Evolutionary conservation across 2,113 vertebrate genomes (phyloP).

Genomic region (Phyllostomus hastatus): DNA sequence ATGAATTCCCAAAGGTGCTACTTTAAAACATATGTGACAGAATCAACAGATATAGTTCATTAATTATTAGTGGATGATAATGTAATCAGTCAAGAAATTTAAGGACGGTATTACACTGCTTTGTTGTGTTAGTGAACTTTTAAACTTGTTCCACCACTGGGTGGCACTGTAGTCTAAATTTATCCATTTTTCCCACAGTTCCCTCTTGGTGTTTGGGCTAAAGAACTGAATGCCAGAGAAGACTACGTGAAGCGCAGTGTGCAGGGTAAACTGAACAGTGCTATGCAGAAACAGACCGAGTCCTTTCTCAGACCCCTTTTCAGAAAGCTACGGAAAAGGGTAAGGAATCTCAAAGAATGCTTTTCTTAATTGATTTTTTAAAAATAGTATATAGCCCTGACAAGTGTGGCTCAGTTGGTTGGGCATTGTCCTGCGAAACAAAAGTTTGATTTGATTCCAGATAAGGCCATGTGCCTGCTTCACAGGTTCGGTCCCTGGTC

Average conservation of each 20-base stretch:
- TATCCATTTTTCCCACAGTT: slow-evolving; percentile 82
- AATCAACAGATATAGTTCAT: background rate
- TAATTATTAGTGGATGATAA: background rate
- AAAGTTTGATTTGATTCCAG: no score
- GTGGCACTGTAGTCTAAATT: slow-evolving; percentile 63
- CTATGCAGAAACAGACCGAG: slow-evolving; percentile 97
- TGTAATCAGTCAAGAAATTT: background rate
- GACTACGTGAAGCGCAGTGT: slow-evolving; percentile 96
- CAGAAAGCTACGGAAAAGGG: slow-evolving; percentile 97
- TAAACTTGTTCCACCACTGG: slow-evolving; percentile 60
- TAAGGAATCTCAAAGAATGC: slow-evolving; percentile 53
- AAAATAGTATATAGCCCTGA: no score
- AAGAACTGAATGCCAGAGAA: slow-evolving; percentile 94
- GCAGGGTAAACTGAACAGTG: slow-evolving; percentile 96
- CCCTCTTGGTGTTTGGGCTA: slow-evolving; percentile 97
- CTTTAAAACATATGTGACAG: background rate
- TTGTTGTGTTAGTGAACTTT: background rate
- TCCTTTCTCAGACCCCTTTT: slow-evolving; percentile 96
- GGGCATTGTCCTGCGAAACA: no score
- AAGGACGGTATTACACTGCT: background rate
- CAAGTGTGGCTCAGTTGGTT: no score
- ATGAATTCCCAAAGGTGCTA: background rate
- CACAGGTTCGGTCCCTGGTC: no score
- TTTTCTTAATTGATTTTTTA: background rate
- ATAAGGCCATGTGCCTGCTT: no score